phyloP scores from a whole-genome alignment of 1,140 invertebrate species.

The Lethrus apterus region DNA sequence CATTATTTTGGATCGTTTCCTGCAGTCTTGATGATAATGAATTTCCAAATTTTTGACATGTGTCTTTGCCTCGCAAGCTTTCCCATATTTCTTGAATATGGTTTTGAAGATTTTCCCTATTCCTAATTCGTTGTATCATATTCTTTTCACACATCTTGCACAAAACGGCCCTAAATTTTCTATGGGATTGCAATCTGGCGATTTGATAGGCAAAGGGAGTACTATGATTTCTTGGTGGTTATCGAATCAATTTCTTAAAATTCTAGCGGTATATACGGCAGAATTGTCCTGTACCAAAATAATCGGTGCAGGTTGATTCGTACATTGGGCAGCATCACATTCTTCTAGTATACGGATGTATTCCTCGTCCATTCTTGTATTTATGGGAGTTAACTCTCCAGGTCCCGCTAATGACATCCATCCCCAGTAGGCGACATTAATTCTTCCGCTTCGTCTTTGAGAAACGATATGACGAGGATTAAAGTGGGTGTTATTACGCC shows the following conservation, averaged over 20 bases:
- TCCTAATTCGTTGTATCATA: not conserved
- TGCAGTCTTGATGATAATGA: not conserved
- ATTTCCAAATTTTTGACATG: not conserved
- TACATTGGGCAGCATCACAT: not conserved
- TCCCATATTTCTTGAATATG: not conserved
- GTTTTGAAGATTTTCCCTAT: not conserved
- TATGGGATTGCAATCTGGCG: constrained; percentile 3
- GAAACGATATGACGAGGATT: not conserved
- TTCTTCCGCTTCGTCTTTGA: not conserved
- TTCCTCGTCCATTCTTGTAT: not conserved
- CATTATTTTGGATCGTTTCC: not conserved
- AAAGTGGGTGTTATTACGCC: not conserved
- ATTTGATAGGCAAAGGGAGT: constrained; percentile 1
- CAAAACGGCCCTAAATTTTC: constrained; percentile 7
- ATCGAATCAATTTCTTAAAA: constrained; percentile 1
- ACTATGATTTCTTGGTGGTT: not conserved
- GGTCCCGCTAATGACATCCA: constrained; percentile 7
- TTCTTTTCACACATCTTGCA: not conserved
- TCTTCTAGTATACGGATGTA: constrained; percentile 7
- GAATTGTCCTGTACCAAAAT: constrained; percentile 6
- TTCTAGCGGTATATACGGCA: constrained; percentile 1
- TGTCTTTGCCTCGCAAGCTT: constrained; percentile 1
- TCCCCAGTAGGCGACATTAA: constrained; percentile 1
- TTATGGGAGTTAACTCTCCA: constrained; percentile 1
- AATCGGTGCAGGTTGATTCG: not conserved